phyloP scores from a whole-genome alignment of 2,888 invertebrate genomes.

The Drosophila meridiana region DNA sequence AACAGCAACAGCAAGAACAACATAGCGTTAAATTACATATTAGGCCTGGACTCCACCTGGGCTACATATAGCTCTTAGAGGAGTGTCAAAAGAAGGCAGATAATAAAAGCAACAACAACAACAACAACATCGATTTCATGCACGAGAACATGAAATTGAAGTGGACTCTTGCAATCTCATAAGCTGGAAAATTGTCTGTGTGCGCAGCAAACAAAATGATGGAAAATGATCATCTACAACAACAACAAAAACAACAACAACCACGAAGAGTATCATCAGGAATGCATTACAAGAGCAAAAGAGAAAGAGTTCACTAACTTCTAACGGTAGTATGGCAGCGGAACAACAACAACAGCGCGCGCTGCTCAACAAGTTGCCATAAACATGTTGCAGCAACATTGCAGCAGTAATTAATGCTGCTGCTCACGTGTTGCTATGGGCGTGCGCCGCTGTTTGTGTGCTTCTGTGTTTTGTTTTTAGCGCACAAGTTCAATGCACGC shows the following conservation, averaged over 20 bases:
- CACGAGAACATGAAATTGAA: conserved; percentile 60
- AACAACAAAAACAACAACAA: conserved; percentile 36
- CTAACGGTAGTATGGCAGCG: conserved; percentile 61
- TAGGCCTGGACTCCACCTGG: conserved; percentile 47
- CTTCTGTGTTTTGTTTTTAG: conserved; percentile 54
- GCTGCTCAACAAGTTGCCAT: conserved; percentile 68
- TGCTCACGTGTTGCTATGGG: conserved; percentile 30
- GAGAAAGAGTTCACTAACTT: conserved; percentile 60
- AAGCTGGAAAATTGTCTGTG: conserved; percentile 62
- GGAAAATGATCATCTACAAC: conserved; percentile 55
- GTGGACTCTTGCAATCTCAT: conserved; percentile 34
- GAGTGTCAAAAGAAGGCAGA: conserved; percentile 60
- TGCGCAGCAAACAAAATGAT: conserved; percentile 44
- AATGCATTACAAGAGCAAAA: conserved; percentile 40
- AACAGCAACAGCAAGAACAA: conserved; percentile 37
- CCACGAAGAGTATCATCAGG: conserved; percentile 32
- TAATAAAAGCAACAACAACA: conserved; percentile 40
- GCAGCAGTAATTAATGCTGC: conserved; percentile 65
- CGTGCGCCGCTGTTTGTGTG: conserved; percentile 21
- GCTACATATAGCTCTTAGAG: conserved; percentile 18
- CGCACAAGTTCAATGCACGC: conserved; percentile 76
- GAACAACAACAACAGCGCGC: conserved; percentile 3
- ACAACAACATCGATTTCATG: conserved; percentile 62
- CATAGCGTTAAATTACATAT: conserved; percentile 73
- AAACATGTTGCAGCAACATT: conserved; percentile 77